Conservation (phyloP, 2,888 invertebrate species). For the Drosophila stalkeri region DNA sequence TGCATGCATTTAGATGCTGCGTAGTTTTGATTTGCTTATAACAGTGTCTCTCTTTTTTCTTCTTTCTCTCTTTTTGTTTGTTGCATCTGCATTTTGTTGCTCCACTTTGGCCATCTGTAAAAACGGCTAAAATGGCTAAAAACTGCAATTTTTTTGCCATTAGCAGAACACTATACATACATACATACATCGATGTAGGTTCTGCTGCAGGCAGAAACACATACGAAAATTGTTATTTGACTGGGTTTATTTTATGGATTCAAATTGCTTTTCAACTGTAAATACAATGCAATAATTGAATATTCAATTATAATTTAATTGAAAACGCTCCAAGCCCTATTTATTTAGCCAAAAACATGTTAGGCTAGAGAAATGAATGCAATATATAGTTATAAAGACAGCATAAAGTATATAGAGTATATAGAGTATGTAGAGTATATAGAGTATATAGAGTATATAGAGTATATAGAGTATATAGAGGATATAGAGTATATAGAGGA, state of each 20-base stretch:
- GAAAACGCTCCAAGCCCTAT: constrained; percentile 19
- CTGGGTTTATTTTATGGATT: constrained; percentile 34
- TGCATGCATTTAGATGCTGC: constrained; percentile 47
- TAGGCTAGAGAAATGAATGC: too few species aligned
- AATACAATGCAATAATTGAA: constrained; percentile 58
- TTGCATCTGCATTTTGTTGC: constrained; percentile 27
- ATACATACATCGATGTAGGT: neutral
- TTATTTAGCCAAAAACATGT: neutral
- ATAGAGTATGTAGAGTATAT: neutral
- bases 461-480: neutral
- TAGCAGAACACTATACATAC: constrained; percentile 10
- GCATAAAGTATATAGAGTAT: neutral
- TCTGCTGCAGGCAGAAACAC: constrained; percentile 32
- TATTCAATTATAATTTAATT: constrained; percentile 41
- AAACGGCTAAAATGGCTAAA: constrained; percentile 19
- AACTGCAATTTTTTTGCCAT: constrained; percentile 25
- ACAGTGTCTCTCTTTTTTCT: constrained; percentile 25
- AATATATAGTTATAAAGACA: neutral
- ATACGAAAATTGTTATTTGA: constrained; percentile 32
- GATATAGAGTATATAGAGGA: neutral
- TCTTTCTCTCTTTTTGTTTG: neutral
- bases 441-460: neutral
- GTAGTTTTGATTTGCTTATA: constrained; percentile 65
- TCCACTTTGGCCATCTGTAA: constrained; percentile 44
- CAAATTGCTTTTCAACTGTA: constrained; percentile 47